Evolutionary conservation across 2,797 vertebrate species (phyloP), one percentile per base, ranked within the genome.

Genomic region (Sebastes vulpes): DNA sequence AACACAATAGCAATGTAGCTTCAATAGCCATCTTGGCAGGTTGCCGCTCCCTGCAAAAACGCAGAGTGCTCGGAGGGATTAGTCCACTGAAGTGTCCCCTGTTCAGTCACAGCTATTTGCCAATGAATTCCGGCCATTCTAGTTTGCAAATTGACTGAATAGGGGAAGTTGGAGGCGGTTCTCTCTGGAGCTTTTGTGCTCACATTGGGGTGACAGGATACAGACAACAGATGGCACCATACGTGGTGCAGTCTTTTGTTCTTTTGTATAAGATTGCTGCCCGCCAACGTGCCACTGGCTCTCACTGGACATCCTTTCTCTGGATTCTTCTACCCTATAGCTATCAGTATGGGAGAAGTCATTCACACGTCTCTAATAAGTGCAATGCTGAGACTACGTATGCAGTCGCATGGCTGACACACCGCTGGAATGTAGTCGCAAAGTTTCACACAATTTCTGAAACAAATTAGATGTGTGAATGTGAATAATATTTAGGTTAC

Each of bases 81-180:
- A 93, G 92, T 86, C 90, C 89, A 88, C 84, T 91, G 85, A 84
- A 91, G 90, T 91, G 92, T 92, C 87, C 83, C 88, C 87, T 89
- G 89, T 84, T 92, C 89, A 90, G 86, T 92, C 88, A 82, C 87
- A 90, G 88, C 86, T 89, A 82, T 92, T 86, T 93, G 89, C 87
- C 87, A 84, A 89, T 89, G 88, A 81, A 92, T 93, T 89, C 80
- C 61, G 61, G 81, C 86, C 82, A 87, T 93, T 91, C 78, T 86
- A 53, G 90, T 92, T 91, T 91, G 88, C 85, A 93, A 90, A 93
- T 85, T 89, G 90, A 85, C 87, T 87, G 87, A 91, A 93, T 70
- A 83, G 77, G 67, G 81, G 70, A 87, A 89, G 81, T 85, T 87
- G 79, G 77, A 91, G 85, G 83, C 77, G 63, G 64, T 64, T 89